phyloP scores from a whole-genome alignment of 1,140 invertebrate species.

The Sminthurides bifidus region DNA sequence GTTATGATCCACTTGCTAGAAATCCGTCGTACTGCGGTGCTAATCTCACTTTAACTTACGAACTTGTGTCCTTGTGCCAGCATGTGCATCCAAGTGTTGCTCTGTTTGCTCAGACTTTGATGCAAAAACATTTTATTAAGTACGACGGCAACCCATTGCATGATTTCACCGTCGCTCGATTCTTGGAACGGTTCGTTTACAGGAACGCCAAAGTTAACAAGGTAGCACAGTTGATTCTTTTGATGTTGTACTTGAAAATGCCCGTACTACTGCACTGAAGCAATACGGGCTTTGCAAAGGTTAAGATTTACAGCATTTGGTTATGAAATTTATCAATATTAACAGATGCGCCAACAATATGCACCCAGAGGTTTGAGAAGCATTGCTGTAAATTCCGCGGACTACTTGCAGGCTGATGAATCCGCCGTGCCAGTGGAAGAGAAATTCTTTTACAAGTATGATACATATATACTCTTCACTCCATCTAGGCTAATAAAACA shows the following conservation, averaged over 20 bases:
- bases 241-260: too few relatives aligned
- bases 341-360: constrained; percentile 29
- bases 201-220: constrained; percentile 75
- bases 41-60: constrained; percentile 51
- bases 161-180: constrained; percentile 78
- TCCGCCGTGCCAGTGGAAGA: constrained; percentile 68
- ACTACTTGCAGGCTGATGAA: constrained; percentile 56
- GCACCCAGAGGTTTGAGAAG: constrained; percentile 47
- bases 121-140: constrained; percentile 58
- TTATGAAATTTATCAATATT: constrained; percentile 15
- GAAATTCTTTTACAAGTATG: constrained; percentile 59
- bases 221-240: constrained; percentile 24
- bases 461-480: constrained; percentile 27
- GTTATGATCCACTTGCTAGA: constrained; percentile 59
- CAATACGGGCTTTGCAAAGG: neutral
- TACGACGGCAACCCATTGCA: constrained; percentile 85
- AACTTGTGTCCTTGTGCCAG: constrained; percentile 53
- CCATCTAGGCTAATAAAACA: neutral
- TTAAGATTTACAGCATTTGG: constrained; percentile 3
- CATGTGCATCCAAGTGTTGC: constrained; percentile 88
- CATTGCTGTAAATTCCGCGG: constrained; percentile 52
- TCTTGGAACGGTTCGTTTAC: constrained; percentile 88
- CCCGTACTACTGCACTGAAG: too few relatives aligned
- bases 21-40: constrained; percentile 76
- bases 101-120: constrained; percentile 71